Base-by-base conservation (phyloP, 1,140 invertebrate species). In the Drosophila simulans region DNA sequence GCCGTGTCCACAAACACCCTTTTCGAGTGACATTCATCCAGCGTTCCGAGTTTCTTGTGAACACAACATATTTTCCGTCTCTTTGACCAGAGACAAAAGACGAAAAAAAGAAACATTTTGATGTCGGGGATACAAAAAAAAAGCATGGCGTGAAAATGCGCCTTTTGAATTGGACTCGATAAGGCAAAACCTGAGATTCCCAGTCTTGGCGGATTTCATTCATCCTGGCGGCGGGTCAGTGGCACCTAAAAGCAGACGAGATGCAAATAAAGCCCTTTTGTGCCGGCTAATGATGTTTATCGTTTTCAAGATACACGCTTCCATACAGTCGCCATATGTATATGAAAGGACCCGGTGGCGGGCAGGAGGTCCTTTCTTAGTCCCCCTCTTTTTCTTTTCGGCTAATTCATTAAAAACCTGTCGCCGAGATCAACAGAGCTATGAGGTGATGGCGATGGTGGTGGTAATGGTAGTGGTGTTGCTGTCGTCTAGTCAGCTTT, bases 231-330 rank as follows among this genome's bases (percentile, higher is more conserved):
- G 43, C 60, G 83, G 83, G 80, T 88, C 83, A 88, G 75, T 88
- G 79, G 76, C 84, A 83, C 55, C 76, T 76, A 79, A 70, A 72
- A 60, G 84, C 83, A 88, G 83, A 88, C 83, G 68, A 72, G 79
- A 88, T 89, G 83, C 83, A 88, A 88, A 88, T 88, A 88, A 89
- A 79, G 82, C 52, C 62, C 83, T 83, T 46, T 86, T 86, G 72
- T 86, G 62, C 77, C 46, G 48, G 43, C 76, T 88, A 88, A 88
- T 88, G 83, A 88, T 88, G 84, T 88, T 88, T 88, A 88, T 88
- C 83, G 71, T 57, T 53, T 11, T 65, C 79, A 84, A 84, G 80
- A 84, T 74, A 68, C 52, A 63, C 62, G 13, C 62, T 20, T 25
- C 31, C 56, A 76, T 56, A 15, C 62, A 45, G 10, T 37, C 13